A percentile compares a stretch with the other conserved stretches of the same genome.
phyloP scores from a whole-genome alignment of 2,113 vertebrate species.

The Scolopax mira region DNA sequence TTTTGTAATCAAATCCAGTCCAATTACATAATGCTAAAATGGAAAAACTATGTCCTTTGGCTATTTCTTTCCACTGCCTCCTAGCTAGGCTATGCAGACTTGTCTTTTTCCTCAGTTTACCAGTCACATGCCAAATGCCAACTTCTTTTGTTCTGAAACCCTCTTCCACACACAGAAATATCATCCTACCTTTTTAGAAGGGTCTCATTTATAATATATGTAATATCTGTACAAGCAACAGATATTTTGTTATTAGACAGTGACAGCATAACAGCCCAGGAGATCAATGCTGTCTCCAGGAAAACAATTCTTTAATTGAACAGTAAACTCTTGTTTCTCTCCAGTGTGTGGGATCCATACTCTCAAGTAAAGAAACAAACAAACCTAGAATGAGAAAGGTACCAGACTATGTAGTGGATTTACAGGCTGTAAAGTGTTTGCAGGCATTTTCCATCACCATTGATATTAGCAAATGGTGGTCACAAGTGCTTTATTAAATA shows the following conservation, averaged over 20 bases:
- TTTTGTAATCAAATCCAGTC: neutral
- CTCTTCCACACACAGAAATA: neutral
- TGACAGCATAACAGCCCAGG: neutral
- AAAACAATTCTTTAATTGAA: conserved; percentile 52
- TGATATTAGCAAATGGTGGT: neutral
- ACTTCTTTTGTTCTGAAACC: neutral
- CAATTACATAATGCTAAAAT: neutral
- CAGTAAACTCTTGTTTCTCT: neutral
- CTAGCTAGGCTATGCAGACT: neutral
- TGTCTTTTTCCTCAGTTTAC: neutral
- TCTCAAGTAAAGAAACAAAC: neutral
- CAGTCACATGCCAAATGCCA: neutral
- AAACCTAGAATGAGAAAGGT: neutral
- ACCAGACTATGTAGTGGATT: neutral
- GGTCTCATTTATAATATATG: no score
- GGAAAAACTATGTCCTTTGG: neutral
- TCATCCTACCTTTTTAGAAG: neutral
- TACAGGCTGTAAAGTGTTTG: neutral
- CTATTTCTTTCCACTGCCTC: neutral
- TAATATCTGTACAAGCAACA: neutral
- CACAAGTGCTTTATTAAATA: no score
- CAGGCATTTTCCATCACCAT: neutral
- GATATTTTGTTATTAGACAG: conserved; percentile 11
- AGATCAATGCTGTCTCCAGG: conserved; percentile 18
- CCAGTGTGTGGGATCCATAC: neutral